A percentile compares a stretch with the other conserved stretches of the same genome.
Evolutionary conservation across 2,888 invertebrate genomes (phyloP).

Genomic region (Hypercompe scribonia): DNA sequence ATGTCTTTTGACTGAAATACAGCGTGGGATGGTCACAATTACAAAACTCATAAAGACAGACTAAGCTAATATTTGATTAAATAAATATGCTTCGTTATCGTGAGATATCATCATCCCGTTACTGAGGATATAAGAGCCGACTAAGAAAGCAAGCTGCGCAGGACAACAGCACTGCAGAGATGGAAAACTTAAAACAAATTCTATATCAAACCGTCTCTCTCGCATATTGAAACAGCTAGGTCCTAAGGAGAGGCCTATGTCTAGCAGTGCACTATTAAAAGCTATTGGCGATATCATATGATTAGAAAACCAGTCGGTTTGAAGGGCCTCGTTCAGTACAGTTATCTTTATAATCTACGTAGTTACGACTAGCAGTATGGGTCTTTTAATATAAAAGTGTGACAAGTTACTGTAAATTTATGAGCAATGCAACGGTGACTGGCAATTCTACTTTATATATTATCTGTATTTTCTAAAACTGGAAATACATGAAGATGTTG

Average conservation of each 20-base stretch:
- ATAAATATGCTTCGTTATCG: neutral
- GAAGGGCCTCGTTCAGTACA: neutral
- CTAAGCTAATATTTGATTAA: neutral
- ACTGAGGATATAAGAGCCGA: too few species aligned
- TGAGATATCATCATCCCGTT: too few species aligned
- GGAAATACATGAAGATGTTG: neutral
- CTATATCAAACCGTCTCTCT: too few species aligned
- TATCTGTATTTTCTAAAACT: neutral
- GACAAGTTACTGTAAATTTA: neutral
- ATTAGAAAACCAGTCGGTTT: neutral
- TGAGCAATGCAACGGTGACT: neutral
- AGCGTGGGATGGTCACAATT: neutral
- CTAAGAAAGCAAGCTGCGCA: neutral
- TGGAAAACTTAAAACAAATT: neutral
- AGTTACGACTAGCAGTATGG: neutral
- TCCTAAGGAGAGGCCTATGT: neutral
- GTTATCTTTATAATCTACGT: neutral
- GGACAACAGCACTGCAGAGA: neutral
- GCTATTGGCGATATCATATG: neutral
- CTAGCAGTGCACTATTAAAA: too few species aligned
- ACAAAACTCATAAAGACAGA: neutral
- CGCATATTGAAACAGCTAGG: too few species aligned
- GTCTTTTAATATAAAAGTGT: neutral
- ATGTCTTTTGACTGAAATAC: neutral
- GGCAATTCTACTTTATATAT: neutral